Evolutionary conservation across 2,888 invertebrate species (phyloP).

Genomic region (Cremastinae sp.): DNA sequence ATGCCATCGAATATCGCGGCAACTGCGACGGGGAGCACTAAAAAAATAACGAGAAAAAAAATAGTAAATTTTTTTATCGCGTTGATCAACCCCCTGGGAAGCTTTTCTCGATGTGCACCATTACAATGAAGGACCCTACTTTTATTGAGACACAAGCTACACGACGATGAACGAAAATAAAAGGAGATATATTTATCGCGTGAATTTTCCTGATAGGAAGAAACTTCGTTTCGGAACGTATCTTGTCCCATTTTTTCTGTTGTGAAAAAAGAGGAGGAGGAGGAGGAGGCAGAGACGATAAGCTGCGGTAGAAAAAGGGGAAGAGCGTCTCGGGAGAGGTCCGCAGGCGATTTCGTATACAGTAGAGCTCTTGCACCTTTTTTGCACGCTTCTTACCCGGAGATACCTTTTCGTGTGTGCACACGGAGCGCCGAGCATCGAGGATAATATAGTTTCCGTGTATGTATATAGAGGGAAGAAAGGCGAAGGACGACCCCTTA

Average conservation of each 20-base stretch:
- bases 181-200: slow-evolving; percentile 28
- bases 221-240: slow-evolving; percentile 30
- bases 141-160: slow-evolving; percentile 28
- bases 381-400: slow-evolving; percentile 44
- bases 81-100: slow-evolving; percentile 26
- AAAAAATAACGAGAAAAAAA: slow-evolving; percentile 37
- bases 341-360: slow-evolving; percentile 42
- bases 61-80: slow-evolving; percentile 35
- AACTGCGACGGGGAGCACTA: background rate
- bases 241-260: slow-evolving; percentile 37
- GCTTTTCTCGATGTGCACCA: slow-evolving; percentile 12
- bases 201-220: slow-evolving; percentile 34
- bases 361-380: slow-evolving; percentile 60
- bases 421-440: slow-evolving; percentile 14
- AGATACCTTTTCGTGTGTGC: slow-evolving; percentile 2
- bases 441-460: slow-evolving; percentile 32
- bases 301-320: slow-evolving; percentile 39
- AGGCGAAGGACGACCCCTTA: slow-evolving; percentile 69
- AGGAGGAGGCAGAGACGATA: slow-evolving; percentile 40
- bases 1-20: background rate
- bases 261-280: background rate
- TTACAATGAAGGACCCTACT: slow-evolving; percentile 41
- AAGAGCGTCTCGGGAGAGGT: slow-evolving; percentile 46
- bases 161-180: slow-evolving; percentile 23
- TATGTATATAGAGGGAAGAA: slow-evolving; percentile 42